These are phyloP conservation scores for Hippasteria phrygiana DNA, from an alignment of 53 echinoderm and acorn worm species.

Conservation along the genomic window DNA sequence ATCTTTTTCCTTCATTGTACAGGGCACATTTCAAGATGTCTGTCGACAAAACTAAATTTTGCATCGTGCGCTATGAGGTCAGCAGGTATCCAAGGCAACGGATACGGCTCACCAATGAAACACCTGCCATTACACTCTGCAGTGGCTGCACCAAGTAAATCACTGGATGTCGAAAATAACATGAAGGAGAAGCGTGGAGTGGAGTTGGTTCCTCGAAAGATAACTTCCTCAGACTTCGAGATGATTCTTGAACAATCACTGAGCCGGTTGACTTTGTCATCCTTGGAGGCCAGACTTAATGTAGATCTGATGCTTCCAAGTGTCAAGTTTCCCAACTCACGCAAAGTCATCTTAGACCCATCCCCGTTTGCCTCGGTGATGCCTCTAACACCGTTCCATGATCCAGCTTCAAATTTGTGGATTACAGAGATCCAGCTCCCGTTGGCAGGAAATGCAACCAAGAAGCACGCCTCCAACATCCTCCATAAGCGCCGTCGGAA, in stretches of 20 bases:
- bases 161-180: background rate
- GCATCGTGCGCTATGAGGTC: constrained; percentile 9
- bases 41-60: constrained; percentile 17
- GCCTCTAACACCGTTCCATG: background rate
- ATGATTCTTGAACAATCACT: constrained; percentile 11
- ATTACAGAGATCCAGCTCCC: background rate
- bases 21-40: constrained; percentile 20
- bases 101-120: background rate
- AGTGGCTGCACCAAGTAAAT: background rate
- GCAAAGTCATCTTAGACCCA: constrained; percentile 67
- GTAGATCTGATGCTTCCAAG: constrained; percentile 41
- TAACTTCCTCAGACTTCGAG: background rate
- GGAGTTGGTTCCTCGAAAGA: background rate
- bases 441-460: background rate
- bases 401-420: background rate
- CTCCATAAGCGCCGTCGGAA: constrained; percentile 74
- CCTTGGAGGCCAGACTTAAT: constrained; percentile 50
- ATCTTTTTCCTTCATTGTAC: background rate
- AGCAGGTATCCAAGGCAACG: background rate
- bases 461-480: constrained; percentile 70
- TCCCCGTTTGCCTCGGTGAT: constrained; percentile 38
- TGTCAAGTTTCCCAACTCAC: background rate
- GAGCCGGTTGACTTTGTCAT: constrained; percentile 53
- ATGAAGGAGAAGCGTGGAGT: background rate
- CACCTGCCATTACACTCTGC: background rate